These are phyloP conservation scores for Oceanodroma leucorhoa DNA, from an alignment of 2,797 vertebrate species.

Conservation along the genomic window DNA sequence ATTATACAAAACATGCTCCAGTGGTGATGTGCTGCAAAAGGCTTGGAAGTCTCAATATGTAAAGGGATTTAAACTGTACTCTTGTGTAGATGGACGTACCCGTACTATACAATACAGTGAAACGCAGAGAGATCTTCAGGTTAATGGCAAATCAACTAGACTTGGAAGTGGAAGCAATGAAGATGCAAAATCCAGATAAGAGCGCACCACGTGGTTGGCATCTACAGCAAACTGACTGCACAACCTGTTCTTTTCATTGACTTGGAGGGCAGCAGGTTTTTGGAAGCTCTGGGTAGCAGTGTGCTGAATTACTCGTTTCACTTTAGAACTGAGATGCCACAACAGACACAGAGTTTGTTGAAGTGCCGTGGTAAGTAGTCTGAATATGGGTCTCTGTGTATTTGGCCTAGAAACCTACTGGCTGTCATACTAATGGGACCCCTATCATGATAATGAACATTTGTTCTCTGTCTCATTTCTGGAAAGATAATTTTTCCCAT, in stretches of 20 bases:
- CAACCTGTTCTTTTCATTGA: background rate
- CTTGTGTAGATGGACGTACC: background rate
- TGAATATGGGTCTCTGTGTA: background rate
- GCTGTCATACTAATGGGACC: background rate
- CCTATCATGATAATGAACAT: background rate
- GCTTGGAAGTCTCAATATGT: background rate
- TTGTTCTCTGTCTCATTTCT: background rate
- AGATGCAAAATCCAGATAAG: background rate
- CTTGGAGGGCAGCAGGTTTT: background rate
- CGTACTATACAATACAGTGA: fast-evolving
- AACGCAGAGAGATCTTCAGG: background rate
- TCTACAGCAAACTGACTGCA: background rate
- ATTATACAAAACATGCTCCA: background rate
- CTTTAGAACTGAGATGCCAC: fast-evolving
- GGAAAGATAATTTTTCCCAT: background rate
- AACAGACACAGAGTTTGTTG: background rate
- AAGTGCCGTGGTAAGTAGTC: background rate
- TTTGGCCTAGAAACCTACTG: background rate
- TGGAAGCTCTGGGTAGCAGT: background rate
- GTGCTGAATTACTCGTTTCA: background rate
- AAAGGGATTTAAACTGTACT: background rate
- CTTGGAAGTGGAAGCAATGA: background rate
- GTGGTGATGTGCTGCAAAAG: background rate
- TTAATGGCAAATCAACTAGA: background rate
- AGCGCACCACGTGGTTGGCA: fast-evolving